Evolutionary conservation across 2,888 invertebrate genomes (phyloP).

Genomic region (Epicampocera succincta): DNA sequence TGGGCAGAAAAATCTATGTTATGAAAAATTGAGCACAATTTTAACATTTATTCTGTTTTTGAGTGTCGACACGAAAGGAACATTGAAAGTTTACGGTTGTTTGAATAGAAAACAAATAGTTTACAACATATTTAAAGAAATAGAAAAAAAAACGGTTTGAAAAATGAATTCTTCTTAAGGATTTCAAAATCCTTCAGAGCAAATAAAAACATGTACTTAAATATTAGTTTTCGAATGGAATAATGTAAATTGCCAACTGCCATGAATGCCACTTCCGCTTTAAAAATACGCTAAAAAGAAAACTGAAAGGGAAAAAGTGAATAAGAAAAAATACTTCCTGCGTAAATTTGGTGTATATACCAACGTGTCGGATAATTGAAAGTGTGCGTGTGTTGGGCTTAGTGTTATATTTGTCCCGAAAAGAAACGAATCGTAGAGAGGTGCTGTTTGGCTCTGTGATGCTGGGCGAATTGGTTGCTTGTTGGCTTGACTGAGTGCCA

Average conservation of each 20-base stretch:
- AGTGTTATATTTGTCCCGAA: constrained; percentile 64
- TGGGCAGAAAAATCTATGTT: constrained; percentile 67
- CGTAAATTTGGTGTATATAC: constrained; percentile 67
- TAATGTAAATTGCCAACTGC: constrained; percentile 2
- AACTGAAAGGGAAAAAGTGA: constrained; percentile 32
- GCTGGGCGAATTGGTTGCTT: constrained; percentile 22
- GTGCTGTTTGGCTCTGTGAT: constrained; percentile 44
- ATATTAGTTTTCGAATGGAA: constrained; percentile 16
- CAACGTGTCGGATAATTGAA: constrained; percentile 67
- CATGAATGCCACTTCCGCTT: constrained; percentile 36
- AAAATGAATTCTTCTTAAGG: constrained; percentile 49
- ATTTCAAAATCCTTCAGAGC: constrained; percentile 29
- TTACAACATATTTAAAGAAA: constrained; percentile 19
- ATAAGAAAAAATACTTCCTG: constrained; percentile 57
- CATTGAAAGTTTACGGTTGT: constrained; percentile 65
- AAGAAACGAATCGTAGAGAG: constrained; percentile 57
- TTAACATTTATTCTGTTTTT: constrained; percentile 78
- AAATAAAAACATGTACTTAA: constrained; percentile 16
- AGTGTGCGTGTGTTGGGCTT: constrained; percentile 47
- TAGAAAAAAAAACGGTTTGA: constrained; percentile 26
- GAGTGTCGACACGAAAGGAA: constrained; percentile 80
- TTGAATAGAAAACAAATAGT: constrained; percentile 37
- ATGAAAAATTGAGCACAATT: constrained; percentile 64
- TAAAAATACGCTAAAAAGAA: constrained; percentile 31
- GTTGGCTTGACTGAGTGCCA: constrained; percentile 30